These are phyloP conservation scores for Petromus typicus DNA, from an alignment of 2,113 vertebrate species.

Conservation along the genomic window DNA sequence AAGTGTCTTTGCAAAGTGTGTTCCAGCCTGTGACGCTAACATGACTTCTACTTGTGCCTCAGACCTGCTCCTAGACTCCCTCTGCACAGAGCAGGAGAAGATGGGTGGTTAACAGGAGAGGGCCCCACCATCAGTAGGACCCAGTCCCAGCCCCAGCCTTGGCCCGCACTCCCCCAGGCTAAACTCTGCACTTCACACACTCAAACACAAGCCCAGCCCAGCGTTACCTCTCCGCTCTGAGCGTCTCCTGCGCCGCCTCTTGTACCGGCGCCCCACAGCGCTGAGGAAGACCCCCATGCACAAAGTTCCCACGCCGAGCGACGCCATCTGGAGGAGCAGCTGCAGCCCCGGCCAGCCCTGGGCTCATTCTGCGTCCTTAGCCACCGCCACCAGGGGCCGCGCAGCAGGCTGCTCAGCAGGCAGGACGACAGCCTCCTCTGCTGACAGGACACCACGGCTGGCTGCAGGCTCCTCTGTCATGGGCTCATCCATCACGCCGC, in stretches of 20 bases:
- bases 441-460: background rate
- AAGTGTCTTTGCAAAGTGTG: background rate
- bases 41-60: background rate
- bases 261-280: constrained; percentile 82
- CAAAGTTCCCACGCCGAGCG: constrained; percentile 70
- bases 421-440: background rate
- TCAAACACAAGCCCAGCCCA: accelerated
- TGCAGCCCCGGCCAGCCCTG: background rate
- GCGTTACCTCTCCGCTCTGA: constrained; percentile 91
- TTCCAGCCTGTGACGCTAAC: background rate
- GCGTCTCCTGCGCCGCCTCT: constrained; percentile 89
- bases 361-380: background rate
- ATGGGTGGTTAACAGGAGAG: too few relatives aligned
- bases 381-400: background rate
- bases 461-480: background rate
- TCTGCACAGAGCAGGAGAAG: background rate
- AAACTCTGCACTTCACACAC: accelerated
- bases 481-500: background rate
- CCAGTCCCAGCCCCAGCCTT: background rate
- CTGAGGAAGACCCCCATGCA: constrained; percentile 85
- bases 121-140: accelerated
- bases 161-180: too few relatives aligned
- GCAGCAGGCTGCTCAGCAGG: background rate
- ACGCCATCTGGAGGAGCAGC: constrained; percentile 82
- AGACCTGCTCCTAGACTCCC: background rate